Percentiles rank a stretch among this genome's conserved stretches.
phyloP scores from a whole-genome alignment of 2,888 invertebrate species.

The Melangyna quadrimaculata region DNA sequence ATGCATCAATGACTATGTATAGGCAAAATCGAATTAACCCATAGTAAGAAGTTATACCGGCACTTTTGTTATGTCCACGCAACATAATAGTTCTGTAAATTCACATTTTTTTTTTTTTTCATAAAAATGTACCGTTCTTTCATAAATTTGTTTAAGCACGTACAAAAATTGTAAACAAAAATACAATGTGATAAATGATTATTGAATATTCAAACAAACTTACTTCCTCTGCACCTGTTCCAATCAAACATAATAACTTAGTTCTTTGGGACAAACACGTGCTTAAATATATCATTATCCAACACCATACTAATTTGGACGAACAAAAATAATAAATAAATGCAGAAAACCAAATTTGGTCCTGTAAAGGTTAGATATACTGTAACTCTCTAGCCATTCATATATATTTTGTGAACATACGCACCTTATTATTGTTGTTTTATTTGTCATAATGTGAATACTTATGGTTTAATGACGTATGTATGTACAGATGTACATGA shows the following conservation, averaged over 20 bases:
- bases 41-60: background rate
- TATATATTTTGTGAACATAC: too few species aligned
- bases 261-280: constrained; percentile 8
- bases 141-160: background rate
- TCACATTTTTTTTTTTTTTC: background rate
- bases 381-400: constrained; percentile 6
- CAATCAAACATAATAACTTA: background rate
- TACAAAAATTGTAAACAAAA: background rate
- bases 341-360: constrained; percentile 17
- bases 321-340: background rate
- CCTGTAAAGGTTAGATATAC: constrained; percentile 17
- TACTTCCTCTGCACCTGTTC: constrained; percentile 52
- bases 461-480: background rate
- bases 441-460: background rate
- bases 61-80: background rate
- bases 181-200: background rate
- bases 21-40: background rate
- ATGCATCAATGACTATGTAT: background rate
- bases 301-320: background rate
- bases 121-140: background rate
- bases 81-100: background rate
- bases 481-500: background rate
- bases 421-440: background rate
- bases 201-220: background rate
- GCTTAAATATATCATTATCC: background rate